Evolutionary conservation across 2,797 vertebrate species (phyloP).

Genomic region (Hoplostethus mediterraneus): DNA sequence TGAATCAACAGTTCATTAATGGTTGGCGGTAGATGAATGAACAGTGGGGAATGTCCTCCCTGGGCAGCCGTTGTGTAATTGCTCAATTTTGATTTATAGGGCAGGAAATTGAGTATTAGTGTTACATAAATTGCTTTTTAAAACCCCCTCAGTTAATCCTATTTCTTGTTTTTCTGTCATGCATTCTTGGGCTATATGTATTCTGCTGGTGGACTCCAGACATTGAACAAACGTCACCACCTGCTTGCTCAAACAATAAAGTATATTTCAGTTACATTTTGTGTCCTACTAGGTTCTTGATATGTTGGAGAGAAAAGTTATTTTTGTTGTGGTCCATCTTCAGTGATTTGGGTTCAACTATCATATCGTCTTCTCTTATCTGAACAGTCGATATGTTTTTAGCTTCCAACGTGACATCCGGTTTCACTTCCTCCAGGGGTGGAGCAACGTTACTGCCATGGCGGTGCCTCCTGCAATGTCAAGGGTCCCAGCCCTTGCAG

Average conservation of each 20-base stretch:
- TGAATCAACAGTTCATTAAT: conserved; percentile 45
- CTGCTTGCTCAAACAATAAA: conserved; percentile 48
- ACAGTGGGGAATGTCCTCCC: conserved; percentile 42
- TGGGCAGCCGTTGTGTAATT: conserved; percentile 61
- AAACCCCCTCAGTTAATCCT: conserved; percentile 56
- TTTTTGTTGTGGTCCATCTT: neutral
- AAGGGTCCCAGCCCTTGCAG: conserved; percentile 36
- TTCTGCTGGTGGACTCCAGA: conserved; percentile 33
- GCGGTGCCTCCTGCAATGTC: conserved; percentile 45
- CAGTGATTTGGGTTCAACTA: neutral
- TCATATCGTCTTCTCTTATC: too few species aligned
- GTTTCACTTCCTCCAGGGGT: too few species aligned
- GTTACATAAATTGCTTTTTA: conserved; percentile 67
- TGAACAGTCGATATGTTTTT: conserved; percentile 5
- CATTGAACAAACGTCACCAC: neutral
- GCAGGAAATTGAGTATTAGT: conserved; percentile 63
- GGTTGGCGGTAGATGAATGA: conserved; percentile 56
- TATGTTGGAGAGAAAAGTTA: neutral
- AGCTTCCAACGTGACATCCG: neutral
- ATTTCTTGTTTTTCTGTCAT: conserved; percentile 53
- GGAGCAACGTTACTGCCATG: neutral
- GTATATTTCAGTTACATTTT: conserved; percentile 37
- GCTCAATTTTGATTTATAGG: conserved; percentile 51
- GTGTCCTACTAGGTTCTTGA: neutral
- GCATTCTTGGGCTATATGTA: conserved; percentile 8